Evolutionary conservation across 2,113 vertebrate species (phyloP), one percentile per base, ranked within the genome.

Genomic region (Danionella cerebrum): DNA sequence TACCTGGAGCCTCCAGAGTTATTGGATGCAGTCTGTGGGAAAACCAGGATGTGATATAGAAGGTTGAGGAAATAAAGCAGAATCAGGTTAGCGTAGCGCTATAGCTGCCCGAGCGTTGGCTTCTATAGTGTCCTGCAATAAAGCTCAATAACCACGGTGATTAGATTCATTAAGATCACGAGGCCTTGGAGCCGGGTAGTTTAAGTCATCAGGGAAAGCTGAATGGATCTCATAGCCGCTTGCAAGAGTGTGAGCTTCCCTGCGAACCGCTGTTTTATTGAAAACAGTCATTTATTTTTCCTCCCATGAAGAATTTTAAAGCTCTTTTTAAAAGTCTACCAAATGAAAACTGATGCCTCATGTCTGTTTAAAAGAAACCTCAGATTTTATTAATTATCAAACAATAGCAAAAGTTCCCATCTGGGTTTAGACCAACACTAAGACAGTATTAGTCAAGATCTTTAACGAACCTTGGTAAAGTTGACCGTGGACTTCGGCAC

Each of bases 91-190:
- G 4, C 25, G 4, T 6, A 25, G 19, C 21, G 19, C 22, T 50
- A 25, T n/a, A 50, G 47, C 50, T 24, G 39, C 21, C 59, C 47
- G 39, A 24, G 45, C 63, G 65, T 73, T 66, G 39, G 10, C 65
- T 73, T 48, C n/a, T 41, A 51, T 39, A 27, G 18, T 51, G 62
- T 60, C 65, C 42, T 36, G 42, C 29, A 69, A 54, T 69, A 63
- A 64, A 64, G 52, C 67, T 31, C 66, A 65, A 69, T 69, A 48
- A 70, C 66, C 60, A 29, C 54, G 53, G 51, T 44, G 67, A 75
- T 27, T 62, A 50, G 64, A 63, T 67, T 51, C 50, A 59, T 63
- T 71, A 71, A 65, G 67, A 65, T 71, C 70, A 71, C 19, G 35
- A 75, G 69, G 60, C 58, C 51, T 67, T 65, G 69, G 64, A 71